Base-by-base conservation (phyloP, 2,113 vertebrate genomes). In the Scytalopus superciliaris region DNA sequence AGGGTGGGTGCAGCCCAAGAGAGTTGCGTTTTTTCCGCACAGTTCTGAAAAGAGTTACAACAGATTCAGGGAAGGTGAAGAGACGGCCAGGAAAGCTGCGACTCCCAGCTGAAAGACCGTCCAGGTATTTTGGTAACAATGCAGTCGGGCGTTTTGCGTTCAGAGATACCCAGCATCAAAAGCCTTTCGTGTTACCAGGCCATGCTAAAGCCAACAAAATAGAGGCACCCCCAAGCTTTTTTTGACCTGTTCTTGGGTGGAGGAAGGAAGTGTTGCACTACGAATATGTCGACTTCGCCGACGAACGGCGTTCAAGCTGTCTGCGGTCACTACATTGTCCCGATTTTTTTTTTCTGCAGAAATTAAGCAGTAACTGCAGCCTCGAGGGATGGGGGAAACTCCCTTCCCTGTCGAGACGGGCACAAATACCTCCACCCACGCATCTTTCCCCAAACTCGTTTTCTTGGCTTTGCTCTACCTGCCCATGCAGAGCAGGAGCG, bases 201-300 rank as follows among this genome's bases (percentile, higher is more conserved):
- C 14, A 13, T 45, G 62, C n/a, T 16, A 74, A 69, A 55, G 6
- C 25, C 37, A 86, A 77, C 19, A 53, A 76, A 86, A 87, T 2
- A 53, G 10, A 16, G 45, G 2, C 7, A 25, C 1, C n/a, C 17
- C 9, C 16, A 3, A 50, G 42, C 1, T 69, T 37, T 76, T 53
- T 33, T 4, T 18, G 27, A 72, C 49, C 22, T 25, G 4, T 33
- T 68, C 27, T 23, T 12, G 16, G 27, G 19, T 10, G 57, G 53
- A 7, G 9, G 4, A 11, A 4, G 5, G 5, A 7, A 13, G 2
- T 21, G 28, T 15, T 30, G 47, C 18, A 1, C 14, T 55, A 17
- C 8, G 35, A 39, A 10, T 33, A 14, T 30, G 56, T 44, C 33
- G 8, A 52, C 44, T 52, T 79, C 6, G 4, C 30, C 33, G 23